Evolutionary conservation across 2,888 invertebrate genomes (phyloP).

Genomic region (Torymus auratus): DNA sequence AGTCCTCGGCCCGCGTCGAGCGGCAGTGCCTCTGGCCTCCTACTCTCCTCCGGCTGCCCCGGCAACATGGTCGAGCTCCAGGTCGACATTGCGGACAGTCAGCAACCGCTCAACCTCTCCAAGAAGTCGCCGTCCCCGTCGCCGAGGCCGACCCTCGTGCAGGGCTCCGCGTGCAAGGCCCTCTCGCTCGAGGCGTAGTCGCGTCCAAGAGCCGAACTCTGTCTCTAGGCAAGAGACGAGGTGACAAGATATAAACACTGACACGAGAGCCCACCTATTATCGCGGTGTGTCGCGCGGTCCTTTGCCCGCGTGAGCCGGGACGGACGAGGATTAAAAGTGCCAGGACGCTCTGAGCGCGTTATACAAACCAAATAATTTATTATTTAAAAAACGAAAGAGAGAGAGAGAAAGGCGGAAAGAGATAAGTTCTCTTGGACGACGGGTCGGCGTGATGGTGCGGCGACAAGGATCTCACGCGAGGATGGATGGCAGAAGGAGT

Average conservation of each 20-base stretch:
- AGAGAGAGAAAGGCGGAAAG: constrained; percentile 16
- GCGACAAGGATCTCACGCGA: constrained; percentile 47
- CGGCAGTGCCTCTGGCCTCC: constrained; percentile 63
- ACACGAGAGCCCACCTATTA: too few species aligned
- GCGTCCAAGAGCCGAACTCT: not conserved
- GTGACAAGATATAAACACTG: too few species aligned
- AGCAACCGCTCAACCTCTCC: constrained; percentile 92
- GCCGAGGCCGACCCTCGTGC: constrained; percentile 80
- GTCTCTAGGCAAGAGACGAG: too few species aligned
- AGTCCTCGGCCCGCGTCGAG: constrained; percentile 73
- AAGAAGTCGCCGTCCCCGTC: constrained; percentile 89
- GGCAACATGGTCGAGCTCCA: constrained; percentile 85
- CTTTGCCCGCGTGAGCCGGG: not conserved
- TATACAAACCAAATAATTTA: constrained; percentile 77
- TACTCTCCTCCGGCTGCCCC: constrained; percentile 75
- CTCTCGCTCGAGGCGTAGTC: constrained; percentile 77
- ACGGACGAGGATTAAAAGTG: constrained; percentile 65
- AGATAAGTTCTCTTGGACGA: constrained; percentile 26
- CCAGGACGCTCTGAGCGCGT: constrained; percentile 76
- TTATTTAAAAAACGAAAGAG: constrained; percentile 70
- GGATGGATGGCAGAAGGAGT: constrained; percentile 4
- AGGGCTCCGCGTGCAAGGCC: constrained; percentile 68
- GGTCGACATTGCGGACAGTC: constrained; percentile 88
- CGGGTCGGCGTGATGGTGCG: constrained; percentile 21
- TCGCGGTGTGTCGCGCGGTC: too few species aligned